Conservation (phyloP, 2,797 vertebrate genomes). For the Coregonus suidteri region DNA sequence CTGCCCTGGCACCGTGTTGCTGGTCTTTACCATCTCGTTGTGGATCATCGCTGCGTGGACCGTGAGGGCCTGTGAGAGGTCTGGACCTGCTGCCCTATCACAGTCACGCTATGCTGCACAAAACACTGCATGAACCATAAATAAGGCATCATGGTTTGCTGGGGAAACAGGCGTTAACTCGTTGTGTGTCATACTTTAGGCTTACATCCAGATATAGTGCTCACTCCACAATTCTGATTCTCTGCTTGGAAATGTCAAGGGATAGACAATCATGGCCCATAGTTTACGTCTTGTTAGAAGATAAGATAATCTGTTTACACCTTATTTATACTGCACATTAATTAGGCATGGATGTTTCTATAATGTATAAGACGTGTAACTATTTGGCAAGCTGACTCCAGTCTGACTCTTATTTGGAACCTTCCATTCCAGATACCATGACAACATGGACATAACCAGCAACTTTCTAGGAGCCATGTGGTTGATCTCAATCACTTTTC, state of each 20-base stretch:
- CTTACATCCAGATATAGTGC: not conserved
- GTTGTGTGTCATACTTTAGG: too few species aligned
- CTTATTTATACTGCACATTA: not conserved
- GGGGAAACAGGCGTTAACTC: not conserved
- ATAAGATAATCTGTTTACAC: not conserved
- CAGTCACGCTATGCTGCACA: conserved; percentile 28
- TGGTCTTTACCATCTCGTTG: conserved; percentile 99
- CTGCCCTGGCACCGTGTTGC: conserved; percentile 97
- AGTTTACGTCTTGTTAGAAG: not conserved
- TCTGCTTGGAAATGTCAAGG: not conserved
- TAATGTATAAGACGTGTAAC: not conserved
- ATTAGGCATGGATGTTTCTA: conserved; percentile 10
- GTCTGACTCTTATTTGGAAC: conserved; percentile 31
- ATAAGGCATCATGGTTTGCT: conserved; percentile 43
- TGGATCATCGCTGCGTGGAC: conserved; percentile 99
- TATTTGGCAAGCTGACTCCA: conserved; percentile 25
- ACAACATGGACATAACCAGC: conserved; percentile 97
- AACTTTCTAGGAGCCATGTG: conserved; percentile 99
- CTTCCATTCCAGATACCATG: conserved; percentile 88
- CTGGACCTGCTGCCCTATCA: conserved; percentile 63
- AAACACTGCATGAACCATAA: conserved; percentile 60
- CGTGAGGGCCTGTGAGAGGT: conserved; percentile 99
- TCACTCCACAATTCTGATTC: not conserved
- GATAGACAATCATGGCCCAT: not conserved
- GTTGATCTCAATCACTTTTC: conserved; percentile 99